phyloP scores from a whole-genome alignment of 2,888 invertebrate species.

The Cactoblastis cactorum region DNA sequence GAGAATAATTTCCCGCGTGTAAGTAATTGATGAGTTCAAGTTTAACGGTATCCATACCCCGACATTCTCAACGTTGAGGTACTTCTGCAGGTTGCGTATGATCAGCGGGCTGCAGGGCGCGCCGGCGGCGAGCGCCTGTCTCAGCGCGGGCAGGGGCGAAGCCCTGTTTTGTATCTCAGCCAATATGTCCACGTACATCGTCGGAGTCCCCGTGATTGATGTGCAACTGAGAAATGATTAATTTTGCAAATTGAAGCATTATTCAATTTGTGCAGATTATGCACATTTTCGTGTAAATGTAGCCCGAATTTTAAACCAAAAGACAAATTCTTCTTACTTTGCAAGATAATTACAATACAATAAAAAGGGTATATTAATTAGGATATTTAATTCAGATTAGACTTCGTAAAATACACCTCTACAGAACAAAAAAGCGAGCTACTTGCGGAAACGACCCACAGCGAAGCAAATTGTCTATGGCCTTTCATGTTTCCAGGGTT shows the following conservation, averaged over 20 bases:
- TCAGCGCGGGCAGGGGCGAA: conserved; percentile 46
- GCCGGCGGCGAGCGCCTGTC: conserved; percentile 84
- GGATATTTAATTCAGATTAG: no score
- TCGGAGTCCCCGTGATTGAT: conserved; percentile 88
- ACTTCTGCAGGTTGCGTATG: conserved; percentile 74
- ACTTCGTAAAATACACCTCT: neutral
- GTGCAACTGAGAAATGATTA: conserved; percentile 81
- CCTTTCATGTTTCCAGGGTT: conserved; percentile 34
- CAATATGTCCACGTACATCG: conserved; percentile 91
- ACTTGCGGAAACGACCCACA: conserved; percentile 13
- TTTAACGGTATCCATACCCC: conserved; percentile 49
- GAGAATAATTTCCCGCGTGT: no score
- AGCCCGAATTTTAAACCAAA: no score
- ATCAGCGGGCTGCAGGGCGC: conserved; percentile 86
- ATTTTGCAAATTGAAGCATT: no score
- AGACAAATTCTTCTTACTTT: no score
- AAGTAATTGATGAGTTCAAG: no score
- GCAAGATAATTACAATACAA: no score
- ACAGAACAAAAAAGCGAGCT: neutral
- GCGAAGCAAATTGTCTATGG: conserved; percentile 26
- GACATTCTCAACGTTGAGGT: conserved; percentile 71
- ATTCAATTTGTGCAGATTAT: no score
- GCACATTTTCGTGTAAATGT: no score
- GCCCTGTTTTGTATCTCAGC: conserved; percentile 54
- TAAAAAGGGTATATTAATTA: no score